These are phyloP conservation scores for Drosophila murphyi DNA, from an alignment of 1,140 invertebrate genomes.

Conservation along the genomic window DNA sequence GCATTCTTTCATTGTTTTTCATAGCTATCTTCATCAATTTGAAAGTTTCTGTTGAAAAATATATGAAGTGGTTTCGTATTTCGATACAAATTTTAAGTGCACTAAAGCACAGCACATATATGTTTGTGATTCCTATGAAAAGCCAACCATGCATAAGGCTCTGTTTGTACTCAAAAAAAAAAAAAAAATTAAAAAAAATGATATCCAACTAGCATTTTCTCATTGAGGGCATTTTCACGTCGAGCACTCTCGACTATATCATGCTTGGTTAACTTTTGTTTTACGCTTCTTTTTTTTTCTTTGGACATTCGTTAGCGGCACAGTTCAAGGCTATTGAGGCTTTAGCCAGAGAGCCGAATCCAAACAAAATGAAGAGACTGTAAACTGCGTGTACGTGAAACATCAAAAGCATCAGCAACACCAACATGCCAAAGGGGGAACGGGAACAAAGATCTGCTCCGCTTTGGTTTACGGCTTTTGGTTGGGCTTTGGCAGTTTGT, in stretches of 20 bases:
- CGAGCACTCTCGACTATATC: background rate
- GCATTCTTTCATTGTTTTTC: no score
- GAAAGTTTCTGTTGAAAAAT: no score
- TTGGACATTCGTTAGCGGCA: constrained; percentile 46
- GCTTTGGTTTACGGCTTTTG: constrained; percentile 1
- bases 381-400: constrained; percentile 48
- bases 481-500: background rate
- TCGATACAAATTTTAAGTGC: no score
- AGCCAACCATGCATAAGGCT: no score
- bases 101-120: no score
- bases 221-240: background rate
- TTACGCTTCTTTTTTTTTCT: background rate
- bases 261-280: background rate
- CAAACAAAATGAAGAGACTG: constrained; percentile 28
- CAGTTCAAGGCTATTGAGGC: constrained; percentile 36
- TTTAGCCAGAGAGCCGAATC: background rate
- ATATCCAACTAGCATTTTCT: background rate
- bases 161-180: no score
- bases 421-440: no score
- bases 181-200: background rate
- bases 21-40: no score
- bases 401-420: background rate
- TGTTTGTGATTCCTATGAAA: no score
- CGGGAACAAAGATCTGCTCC: background rate
- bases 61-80: no score